These are phyloP conservation scores for Epinotia brunnichana DNA, from an alignment of 2,888 invertebrate genomes.

Conservation along the genomic window DNA sequence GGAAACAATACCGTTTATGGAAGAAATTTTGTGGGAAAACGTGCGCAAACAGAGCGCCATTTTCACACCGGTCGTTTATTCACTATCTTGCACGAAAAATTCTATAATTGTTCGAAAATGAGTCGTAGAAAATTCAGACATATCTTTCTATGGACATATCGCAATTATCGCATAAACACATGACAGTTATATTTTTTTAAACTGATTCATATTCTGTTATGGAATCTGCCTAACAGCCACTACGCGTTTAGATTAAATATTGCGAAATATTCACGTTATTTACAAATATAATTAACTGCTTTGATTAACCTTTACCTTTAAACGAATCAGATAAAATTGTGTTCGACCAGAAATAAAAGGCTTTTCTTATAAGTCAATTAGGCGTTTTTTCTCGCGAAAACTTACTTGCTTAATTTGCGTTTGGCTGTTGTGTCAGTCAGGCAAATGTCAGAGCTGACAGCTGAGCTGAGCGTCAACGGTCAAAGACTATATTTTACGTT, in stretches of 20 bases:
- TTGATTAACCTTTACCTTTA: not conserved
- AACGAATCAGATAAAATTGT: too few relatives aligned
- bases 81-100: conserved; percentile 54
- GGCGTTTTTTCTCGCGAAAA: not conserved
- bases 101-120: conserved; percentile 61
- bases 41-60: conserved; percentile 85
- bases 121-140: conserved; percentile 63
- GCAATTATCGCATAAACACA: conserved; percentile 57
- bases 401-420: not conserved
- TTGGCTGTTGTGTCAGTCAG: not conserved
- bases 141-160: too few relatives aligned
- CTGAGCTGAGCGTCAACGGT: too few relatives aligned
- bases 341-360: too few relatives aligned
- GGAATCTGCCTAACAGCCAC: conserved; percentile 15
- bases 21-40: conserved; percentile 81
- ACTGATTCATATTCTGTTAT: not conserved
- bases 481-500: not conserved
- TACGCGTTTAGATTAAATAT: not conserved
- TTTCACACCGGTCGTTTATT: conserved; percentile 58
- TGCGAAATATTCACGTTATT: not conserved
- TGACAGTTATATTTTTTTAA: conserved; percentile 57
- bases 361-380: too few relatives aligned
- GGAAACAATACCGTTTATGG: conserved; percentile 80
- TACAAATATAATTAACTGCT: not conserved
- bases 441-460: too few relatives aligned